Evolutionary conservation across 2,113 vertebrate genomes (phyloP), one percentile per base, ranked within the genome.

Genomic region (Hucho hucho): DNA sequence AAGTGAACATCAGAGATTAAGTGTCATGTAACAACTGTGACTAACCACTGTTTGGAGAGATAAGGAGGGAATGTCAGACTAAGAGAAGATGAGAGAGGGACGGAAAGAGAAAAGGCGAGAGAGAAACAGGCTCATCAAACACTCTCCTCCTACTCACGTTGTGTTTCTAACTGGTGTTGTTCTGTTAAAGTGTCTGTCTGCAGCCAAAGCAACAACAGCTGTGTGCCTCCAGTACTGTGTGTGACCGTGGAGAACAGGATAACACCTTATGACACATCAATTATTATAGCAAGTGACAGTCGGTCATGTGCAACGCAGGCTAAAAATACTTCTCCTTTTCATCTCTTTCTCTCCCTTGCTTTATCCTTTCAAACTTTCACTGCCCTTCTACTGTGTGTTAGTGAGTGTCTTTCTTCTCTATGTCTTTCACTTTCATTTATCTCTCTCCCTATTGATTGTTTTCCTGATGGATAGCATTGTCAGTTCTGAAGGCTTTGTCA

Each of bases 201-300:
- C 6, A 59, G 70, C 25, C 56, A 58, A 32, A 59, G 49, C 53
- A 59, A 59, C 70, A 59, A 61, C 70, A 24, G 53, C 18, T 72
- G 70, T 72, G n/a, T 80, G 18, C 6, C 32, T 69, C 32, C 20
- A 22, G 67, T 20, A 22, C 14, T 9, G 25, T 6, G 12, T 59
- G 75, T 71, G 63, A 26, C 20, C 61, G 25, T 24, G 76, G 49
- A 81, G 67, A 74, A 78, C 26, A 61, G n/a, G 20, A 46, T 20
- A 58, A 69, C 72, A 79, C 80, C 28, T 77, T 59, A 78, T 87
- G 81, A 43, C n/a, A 18, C 43, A 16, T 73, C 18, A 69, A 69
- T n/a, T 46, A 46, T 46, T 47, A 20, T 6, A 69, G 26, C 29
- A 18, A 22, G 66, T 69, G 37, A 69, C 67, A 47, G 67, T 32